Evolutionary conservation across 2,797 vertebrate species (phyloP).

Genomic region (Crocidura indochinensis): DNA sequence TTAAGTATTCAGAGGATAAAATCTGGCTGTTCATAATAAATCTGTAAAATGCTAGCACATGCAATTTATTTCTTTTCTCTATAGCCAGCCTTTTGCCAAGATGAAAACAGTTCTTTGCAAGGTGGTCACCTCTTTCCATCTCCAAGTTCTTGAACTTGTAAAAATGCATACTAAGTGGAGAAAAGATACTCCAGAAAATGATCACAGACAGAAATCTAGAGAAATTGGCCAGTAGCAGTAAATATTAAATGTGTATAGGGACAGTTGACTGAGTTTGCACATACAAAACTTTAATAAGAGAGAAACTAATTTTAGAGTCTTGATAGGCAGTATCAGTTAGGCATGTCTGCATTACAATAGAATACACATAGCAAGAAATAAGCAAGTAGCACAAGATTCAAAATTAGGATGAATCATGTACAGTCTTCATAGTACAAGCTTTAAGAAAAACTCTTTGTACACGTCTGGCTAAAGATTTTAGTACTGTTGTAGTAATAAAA

Average conservation of each 20-base stretch:
- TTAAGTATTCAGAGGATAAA: not conserved
- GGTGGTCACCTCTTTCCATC: not conserved
- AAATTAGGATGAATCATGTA: slow-evolving; percentile 36
- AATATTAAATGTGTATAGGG: not conserved
- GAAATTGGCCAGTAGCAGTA: not conserved
- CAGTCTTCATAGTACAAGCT: not conserved
- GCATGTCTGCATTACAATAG: not conserved
- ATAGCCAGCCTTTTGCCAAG: not conserved
- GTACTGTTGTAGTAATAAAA: not conserved
- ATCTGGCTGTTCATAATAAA: not conserved
- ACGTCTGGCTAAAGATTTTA: not conserved
- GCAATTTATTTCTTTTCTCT: not conserved
- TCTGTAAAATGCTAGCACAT: not conserved
- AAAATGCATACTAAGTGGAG: slow-evolving; percentile 27
- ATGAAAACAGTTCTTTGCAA: not conserved
- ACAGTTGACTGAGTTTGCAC: not conserved
- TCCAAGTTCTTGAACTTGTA: not conserved
- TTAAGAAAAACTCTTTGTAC: slow-evolving; percentile 2
- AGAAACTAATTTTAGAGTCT: not conserved
- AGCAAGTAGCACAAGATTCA: not conserved
- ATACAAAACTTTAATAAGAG: not conserved
- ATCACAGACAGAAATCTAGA: not conserved
- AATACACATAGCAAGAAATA: slow-evolving; percentile 16
- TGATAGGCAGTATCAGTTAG: not conserved
- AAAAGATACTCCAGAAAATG: slow-evolving; percentile 44